phyloP scores from a whole-genome alignment of 1,140 invertebrate genomes.

The Medauroidea extradentata region DNA sequence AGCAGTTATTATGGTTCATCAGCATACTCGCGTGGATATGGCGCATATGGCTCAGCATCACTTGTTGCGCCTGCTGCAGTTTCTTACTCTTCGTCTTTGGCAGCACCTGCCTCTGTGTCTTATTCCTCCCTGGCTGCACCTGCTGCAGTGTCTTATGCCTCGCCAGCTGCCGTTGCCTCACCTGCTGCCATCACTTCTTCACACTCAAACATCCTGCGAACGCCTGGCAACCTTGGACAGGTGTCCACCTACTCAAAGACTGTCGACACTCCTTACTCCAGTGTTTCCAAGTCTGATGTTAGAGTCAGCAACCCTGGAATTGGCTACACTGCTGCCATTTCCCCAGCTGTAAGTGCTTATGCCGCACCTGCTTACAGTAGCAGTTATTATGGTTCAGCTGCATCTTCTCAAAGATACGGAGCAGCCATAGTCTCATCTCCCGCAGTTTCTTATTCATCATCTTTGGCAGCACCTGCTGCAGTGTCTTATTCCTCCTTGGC shows the following conservation, averaged over 20 bases:
- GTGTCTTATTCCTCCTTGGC: slow-evolving; percentile 17
- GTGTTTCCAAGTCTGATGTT: slow-evolving; percentile 24
- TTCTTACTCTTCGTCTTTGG: slow-evolving; percentile 27
- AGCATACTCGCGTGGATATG: slow-evolving; percentile 20
- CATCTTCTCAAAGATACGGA: background rate
- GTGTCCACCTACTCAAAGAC: slow-evolving; percentile 22
- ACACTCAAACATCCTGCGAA: slow-evolving; percentile 20
- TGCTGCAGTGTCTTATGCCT: slow-evolving; percentile 44
- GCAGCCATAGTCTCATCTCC: background rate
- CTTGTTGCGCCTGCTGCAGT: slow-evolving; percentile 31
- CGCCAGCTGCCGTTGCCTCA: slow-evolving; percentile 53
- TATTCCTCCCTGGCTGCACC: slow-evolving; percentile 24
- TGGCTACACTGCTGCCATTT: slow-evolving; percentile 23
- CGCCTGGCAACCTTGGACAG: slow-evolving; percentile 18
- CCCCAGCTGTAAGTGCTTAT: slow-evolving; percentile 14
- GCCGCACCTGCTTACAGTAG: slow-evolving; percentile 30
- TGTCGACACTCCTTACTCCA: slow-evolving; percentile 27
- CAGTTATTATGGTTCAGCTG: slow-evolving; percentile 1
- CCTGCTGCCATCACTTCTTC: slow-evolving; percentile 16
- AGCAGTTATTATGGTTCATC: slow-evolving; percentile 11
- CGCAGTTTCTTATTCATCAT: background rate
- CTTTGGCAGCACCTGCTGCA: slow-evolving; percentile 4
- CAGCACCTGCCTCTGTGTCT: slow-evolving; percentile 7
- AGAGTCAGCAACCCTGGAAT: slow-evolving; percentile 25
- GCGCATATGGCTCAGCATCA: slow-evolving; percentile 23